Percentiles rank a stretch among this genome's conserved stretches.
Conservation (phyloP, 2,888 invertebrate genomes). For the Cryptosula pallasiana region DNA sequence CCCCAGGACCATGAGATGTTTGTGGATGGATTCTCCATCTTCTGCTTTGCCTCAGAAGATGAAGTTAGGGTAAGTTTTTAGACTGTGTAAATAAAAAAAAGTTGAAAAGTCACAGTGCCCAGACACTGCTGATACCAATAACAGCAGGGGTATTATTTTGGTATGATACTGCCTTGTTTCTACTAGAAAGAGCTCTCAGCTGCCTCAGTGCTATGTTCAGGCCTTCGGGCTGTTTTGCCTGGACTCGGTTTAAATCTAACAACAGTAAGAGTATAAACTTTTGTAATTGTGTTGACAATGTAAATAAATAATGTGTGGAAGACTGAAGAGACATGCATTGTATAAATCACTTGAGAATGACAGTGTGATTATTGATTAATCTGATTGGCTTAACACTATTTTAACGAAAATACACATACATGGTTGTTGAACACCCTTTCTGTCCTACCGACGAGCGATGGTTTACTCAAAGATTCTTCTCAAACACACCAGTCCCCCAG, state of each 20-base stretch:
- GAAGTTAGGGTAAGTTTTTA: conserved; percentile 7
- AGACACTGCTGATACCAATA: neutral
- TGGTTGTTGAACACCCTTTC: too few relatives aligned
- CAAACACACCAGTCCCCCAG: too few relatives aligned
- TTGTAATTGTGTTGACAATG: too few relatives aligned
- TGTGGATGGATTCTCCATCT: conserved; percentile 1
- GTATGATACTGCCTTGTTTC: too few relatives aligned
- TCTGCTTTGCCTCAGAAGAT: neutral
- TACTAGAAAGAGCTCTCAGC: too few relatives aligned
- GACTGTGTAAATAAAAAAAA: neutral
- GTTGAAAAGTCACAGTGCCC: neutral
- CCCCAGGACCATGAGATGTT: neutral
- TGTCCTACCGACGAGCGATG: too few relatives aligned
- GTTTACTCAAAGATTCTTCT: too few relatives aligned
- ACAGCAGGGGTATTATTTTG: too few relatives aligned
- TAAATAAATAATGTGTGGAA: neutral
- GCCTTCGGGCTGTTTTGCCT: too few relatives aligned
- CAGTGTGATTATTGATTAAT: neutral
- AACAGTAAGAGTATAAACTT: neutral
- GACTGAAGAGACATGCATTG: neutral
- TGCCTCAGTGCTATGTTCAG: too few relatives aligned
- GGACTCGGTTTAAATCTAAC: neutral
- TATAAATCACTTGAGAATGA: neutral
- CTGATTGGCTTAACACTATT: neutral
- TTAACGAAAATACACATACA: neutral